A percentile compares a stretch with the other conserved stretches of the same genome.
Evolutionary conservation across 2,113 vertebrate species (phyloP).

Genomic region (Rallus limicola): DNA sequence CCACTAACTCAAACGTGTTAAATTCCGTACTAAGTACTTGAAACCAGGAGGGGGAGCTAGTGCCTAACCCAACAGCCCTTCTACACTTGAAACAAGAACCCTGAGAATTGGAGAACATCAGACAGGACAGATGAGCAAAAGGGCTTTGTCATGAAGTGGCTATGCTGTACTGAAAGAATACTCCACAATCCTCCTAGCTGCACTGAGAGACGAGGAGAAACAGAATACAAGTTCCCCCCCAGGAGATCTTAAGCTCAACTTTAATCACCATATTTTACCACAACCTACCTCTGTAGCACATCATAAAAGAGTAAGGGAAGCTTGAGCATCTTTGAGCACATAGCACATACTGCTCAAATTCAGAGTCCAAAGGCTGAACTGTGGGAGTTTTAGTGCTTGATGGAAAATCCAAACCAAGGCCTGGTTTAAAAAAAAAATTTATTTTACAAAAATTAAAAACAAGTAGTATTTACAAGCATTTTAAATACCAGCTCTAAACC

Average conservation of each 20-base stretch:
- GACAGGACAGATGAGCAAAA: background rate
- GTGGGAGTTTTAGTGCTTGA: background rate
- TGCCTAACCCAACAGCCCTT: background rate
- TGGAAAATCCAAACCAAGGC: slow-evolving; percentile 59
- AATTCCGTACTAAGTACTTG: background rate
- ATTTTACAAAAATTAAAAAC: slow-evolving; percentile 88
- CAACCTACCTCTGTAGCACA: background rate
- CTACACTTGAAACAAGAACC: fast-evolving
- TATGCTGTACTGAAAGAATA: background rate
- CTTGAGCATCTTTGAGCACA: background rate
- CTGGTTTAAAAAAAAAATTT: slow-evolving; percentile 77
- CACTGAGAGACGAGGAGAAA: background rate
- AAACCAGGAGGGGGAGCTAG: slow-evolving; percentile 42
- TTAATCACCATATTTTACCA: background rate
- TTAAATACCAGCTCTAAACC: slow-evolving; percentile 77
- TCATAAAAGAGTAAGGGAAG: background rate
- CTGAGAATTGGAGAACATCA: background rate
- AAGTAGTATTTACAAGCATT: slow-evolving; percentile 82
- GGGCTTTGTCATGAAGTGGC: background rate
- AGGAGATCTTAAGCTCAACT: background rate
- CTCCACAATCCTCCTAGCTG: background rate
- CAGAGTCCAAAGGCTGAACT: background rate
- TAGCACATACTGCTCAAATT: background rate
- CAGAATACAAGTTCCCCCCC: background rate
- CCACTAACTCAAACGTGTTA: background rate